Evolutionary conservation across 2,888 invertebrate species (phyloP).

Genomic region (Drosophila anceps): DNA sequence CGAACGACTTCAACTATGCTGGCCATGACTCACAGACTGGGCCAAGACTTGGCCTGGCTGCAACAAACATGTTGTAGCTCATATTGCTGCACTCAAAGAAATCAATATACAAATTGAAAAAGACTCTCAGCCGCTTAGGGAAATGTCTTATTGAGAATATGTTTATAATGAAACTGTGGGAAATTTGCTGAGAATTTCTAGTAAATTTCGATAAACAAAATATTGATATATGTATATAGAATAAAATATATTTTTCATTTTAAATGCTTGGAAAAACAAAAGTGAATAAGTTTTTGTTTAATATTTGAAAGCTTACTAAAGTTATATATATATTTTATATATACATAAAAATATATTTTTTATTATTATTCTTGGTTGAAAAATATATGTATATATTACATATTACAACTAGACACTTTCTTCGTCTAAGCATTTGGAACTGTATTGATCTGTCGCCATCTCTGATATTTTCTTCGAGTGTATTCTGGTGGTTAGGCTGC

Average conservation of each 20-base stretch:
- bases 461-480: conserved; percentile 13
- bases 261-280: no score
- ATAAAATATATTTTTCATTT: no score
- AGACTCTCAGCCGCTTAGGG: neutral
- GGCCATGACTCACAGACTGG: conserved; percentile 58
- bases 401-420: neutral
- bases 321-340: no score
- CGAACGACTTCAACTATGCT: conserved; percentile 52
- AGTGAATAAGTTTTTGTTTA: no score
- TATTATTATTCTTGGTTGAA: no score
- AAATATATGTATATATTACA: no score
- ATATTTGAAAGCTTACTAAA: no score
- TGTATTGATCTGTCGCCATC: neutral
- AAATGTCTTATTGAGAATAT: neutral
- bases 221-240: no score
- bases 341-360: no score
- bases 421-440: neutral
- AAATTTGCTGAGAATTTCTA: neutral
- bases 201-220: no score
- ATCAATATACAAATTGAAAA: no score
- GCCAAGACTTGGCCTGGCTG: conserved; percentile 18
- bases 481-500: conserved; percentile 12
- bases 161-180: neutral
- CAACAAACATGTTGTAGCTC: conserved; percentile 45
- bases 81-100: conserved; percentile 50